Percentiles rank a stretch among this genome's conserved stretches.
Conservation (phyloP, 2,797 vertebrate species). For the Pygocentrus nattereri region DNA sequence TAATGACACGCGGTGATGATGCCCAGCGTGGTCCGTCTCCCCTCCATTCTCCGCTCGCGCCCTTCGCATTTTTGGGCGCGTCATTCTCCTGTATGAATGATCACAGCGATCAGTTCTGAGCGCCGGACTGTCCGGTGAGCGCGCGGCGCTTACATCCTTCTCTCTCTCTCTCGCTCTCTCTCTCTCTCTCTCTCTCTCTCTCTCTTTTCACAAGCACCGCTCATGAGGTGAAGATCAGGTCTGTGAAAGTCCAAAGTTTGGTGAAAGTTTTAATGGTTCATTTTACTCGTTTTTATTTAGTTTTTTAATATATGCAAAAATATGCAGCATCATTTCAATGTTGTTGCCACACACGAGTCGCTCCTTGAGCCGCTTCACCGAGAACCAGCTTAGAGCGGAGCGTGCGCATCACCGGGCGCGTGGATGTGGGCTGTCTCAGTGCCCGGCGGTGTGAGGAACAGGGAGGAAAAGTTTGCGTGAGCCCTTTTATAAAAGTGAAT, state of each 20-base stretch:
- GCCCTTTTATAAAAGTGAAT: neutral
- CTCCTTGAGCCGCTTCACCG: neutral
- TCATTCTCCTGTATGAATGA: slow-evolving; percentile 87
- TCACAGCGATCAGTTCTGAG: slow-evolving; percentile 81
- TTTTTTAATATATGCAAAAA: no score
- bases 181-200: slow-evolving; percentile 4
- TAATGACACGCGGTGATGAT: neutral
- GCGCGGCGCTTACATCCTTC: slow-evolving; percentile 14
- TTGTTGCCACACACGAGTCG: neutral
- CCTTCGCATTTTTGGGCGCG: slow-evolving; percentile 61
- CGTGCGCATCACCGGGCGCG: neutral
- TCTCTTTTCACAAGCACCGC: neutral
- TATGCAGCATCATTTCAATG: neutral
- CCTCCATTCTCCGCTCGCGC: slow-evolving; percentile 83
- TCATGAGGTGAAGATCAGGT: neutral
- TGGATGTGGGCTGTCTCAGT: neutral
- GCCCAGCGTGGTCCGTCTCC: slow-evolving; percentile 24
- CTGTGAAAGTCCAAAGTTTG: neutral
- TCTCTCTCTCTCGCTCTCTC: no score
- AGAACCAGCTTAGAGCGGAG: neutral
- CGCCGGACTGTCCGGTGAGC: slow-evolving; percentile 52
- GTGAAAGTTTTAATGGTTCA: neutral
- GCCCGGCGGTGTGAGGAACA: neutral
- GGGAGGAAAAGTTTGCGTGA: neutral
- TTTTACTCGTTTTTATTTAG: no score